Evolutionary conservation across 2,888 invertebrate species (phyloP), one percentile per base, ranked within the genome.

Genomic region (Parochlus steinenii): DNA sequence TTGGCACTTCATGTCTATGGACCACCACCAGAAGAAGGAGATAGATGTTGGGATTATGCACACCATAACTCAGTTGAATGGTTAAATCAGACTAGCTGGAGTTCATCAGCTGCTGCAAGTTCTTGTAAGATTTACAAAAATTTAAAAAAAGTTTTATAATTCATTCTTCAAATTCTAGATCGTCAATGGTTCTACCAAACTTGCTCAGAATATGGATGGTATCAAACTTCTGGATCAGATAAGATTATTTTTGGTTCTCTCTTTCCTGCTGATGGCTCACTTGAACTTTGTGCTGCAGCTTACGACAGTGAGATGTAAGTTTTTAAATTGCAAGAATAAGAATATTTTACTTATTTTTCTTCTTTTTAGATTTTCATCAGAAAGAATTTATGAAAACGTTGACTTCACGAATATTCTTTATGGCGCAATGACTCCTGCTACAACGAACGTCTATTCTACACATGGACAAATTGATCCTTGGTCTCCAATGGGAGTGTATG

Each of bases 171-270:
- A 18, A 31, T 51, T 55, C 18, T 54, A 74, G 76, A 61, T 51
- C 67, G 78, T 1, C 66, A 71, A 35, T 81, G 81, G 80, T 63
- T 63, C 0, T 80, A 78, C 52, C 82, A 83, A 55, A 74, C 75
- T 0, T 85, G 85, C 52, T 72, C 70, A 27, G 80, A 85, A 56
- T 80, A 71, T 54, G 83, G 81, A 30, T 81, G 71, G 59, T 79
- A 66, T 53, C 79, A 79, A 57, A 71, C 75, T 5, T 70, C 77
- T 1, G 65, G 58, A 43, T 62, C 66, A 24, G 41, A 50, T 2
- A 47, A 54, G 1, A 67, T 70, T 31, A 69, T 73, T 1, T 79
- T 78, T 60, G 64, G 65, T 1, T 46, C 51, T 30, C 49, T 55
- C 1, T 54, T 67, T 8, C 62, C 65, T 0, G 34, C 69, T 11